Evolutionary conservation across 2,113 vertebrate species (phyloP).

Genomic region (Ailuropoda melanoleuca): DNA sequence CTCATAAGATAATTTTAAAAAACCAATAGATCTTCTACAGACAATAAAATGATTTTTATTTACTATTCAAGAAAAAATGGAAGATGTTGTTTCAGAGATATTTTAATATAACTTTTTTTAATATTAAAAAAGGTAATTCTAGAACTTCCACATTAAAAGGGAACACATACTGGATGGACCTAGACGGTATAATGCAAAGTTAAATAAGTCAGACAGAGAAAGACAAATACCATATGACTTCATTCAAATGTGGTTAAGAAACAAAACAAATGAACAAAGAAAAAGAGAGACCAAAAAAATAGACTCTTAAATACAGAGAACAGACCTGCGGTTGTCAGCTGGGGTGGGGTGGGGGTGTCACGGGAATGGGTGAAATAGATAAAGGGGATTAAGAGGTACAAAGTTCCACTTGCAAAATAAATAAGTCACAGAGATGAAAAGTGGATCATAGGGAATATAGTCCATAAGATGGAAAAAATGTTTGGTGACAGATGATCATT

Average conservation of each 20-base stretch:
- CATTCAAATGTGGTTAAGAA: neutral
- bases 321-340: neutral
- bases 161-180: neutral
- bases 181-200: neutral
- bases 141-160: conserved; percentile 47
- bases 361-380: neutral
- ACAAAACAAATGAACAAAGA: neutral
- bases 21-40: neutral
- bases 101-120: conserved; percentile 29
- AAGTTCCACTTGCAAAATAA: neutral
- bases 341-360: too few relatives aligned
- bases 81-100: neutral
- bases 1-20: neutral
- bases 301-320: neutral
- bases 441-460: neutral
- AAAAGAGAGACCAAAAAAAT: neutral
- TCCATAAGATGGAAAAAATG: neutral
- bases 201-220: neutral
- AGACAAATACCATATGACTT: neutral
- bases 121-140: conserved; percentile 16
- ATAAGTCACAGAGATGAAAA: neutral
- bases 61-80: neutral
- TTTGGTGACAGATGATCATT: neutral
- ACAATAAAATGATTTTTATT: conserved; percentile 15
- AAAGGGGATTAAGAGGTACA: neutral